Evolutionary conservation across 1,140 invertebrate species (phyloP), one percentile per base, ranked within the genome.

Genomic region (Lepidurus apus): DNA sequence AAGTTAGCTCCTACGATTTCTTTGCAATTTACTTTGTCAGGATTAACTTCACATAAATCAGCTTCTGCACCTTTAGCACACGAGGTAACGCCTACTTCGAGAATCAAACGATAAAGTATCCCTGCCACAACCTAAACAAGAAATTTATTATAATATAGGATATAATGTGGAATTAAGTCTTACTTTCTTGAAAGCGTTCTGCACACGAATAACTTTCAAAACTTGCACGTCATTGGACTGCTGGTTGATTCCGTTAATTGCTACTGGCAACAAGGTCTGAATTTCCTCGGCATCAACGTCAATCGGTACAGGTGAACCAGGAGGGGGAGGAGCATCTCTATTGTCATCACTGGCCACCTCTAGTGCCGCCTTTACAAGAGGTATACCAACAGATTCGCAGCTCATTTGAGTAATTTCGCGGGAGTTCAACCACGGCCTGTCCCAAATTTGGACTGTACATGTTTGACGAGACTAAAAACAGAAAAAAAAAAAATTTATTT

Each of bases 301-400:
- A 6, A 81, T 77, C 6, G 81, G 80, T 21, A 10, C 11, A 8
- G 80, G 73, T 75, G 81, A 82, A 42, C 82, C 82, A 11, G 75
- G 1, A 43, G 81, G 82, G 1, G 80, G 74, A 7, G 80, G 74
- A 47, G 42, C 75, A 0, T 78, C 43, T 26, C 76, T 75, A 4
- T 78, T 75, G 42, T 79, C 34, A 34, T 4, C 34, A 34, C 34
- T 2, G 26, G 1, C 26, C 10, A 89, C 88, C 75, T 88, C 88
- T 11, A 87, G 87, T 34, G 87, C 87, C 17, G 87, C 87, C 42
- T 21, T 65, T 65, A 65, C 53, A 21, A 65, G 53, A 9, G 53
- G 53, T 65, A 65, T 65, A 1, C 53, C 53, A 13, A 65, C 53
- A 65, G 53, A 65, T 17, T 65, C 76, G 43, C 78, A 79, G 24